Conservation (phyloP, 2,888 invertebrate species). For the Aphodius granarius region DNA sequence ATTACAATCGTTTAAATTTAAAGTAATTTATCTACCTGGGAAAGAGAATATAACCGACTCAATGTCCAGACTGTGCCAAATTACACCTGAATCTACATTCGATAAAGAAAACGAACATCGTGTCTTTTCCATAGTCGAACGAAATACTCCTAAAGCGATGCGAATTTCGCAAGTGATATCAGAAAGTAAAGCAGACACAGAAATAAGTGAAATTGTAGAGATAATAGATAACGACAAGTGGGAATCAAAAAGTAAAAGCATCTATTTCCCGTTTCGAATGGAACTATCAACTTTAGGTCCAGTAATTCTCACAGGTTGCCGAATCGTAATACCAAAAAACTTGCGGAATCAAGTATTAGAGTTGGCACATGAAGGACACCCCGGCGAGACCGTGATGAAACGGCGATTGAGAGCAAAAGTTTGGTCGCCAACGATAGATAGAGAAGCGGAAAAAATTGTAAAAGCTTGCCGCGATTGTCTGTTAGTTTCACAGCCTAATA, state of each 20-base stretch:
- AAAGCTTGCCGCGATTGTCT: conserved; percentile 15
- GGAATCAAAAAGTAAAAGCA: conserved; percentile 7
- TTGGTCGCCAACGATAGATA: conserved; percentile 19
- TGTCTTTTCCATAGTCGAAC: conserved; percentile 28
- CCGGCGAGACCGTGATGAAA: conserved; percentile 37
- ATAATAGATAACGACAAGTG: conserved; percentile 21
- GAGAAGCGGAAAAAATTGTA: no score
- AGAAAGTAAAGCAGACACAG: conserved; percentile 16
- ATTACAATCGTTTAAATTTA: conserved; percentile 30
- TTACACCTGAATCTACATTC: conserved; percentile 15
- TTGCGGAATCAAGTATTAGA: conserved; percentile 25
- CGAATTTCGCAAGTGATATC: neutral
- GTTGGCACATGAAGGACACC: conserved; percentile 37
- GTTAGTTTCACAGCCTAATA: conserved; percentile 26
- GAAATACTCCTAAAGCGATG: conserved; percentile 29
- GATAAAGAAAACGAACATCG: conserved; percentile 31
- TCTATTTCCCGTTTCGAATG: conserved; percentile 16
- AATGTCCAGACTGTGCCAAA: conserved; percentile 29
- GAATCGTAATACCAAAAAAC: conserved; percentile 23
- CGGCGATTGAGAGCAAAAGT: conserved; percentile 33
- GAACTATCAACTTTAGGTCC: conserved; percentile 5
- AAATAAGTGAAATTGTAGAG: conserved; percentile 19
- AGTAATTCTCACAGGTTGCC: conserved; percentile 19
- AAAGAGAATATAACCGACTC: conserved; percentile 34
- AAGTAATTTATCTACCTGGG: conserved; percentile 29